Percentiles rank a stretch among this genome's conserved stretches.
phyloP scores from a whole-genome alignment of 2,888 invertebrate genomes.

The Epinotia demarniana region DNA sequence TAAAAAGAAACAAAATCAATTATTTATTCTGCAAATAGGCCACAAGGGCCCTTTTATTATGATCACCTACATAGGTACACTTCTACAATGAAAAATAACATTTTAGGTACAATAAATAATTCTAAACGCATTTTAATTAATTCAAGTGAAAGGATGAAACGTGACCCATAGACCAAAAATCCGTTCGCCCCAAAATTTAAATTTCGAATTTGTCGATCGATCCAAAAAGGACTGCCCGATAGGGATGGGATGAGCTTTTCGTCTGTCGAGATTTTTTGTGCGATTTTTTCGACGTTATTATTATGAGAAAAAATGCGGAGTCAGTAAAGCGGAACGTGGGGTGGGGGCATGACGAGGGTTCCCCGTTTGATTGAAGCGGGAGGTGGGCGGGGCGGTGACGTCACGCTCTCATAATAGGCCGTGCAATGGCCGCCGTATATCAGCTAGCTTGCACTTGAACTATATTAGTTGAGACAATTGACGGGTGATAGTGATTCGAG shows the following conservation, averaged over 20 bases:
- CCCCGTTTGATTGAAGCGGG: slow-evolving; percentile 83
- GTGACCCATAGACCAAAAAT: slow-evolving; percentile 10
- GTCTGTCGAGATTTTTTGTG: slow-evolving; percentile 83
- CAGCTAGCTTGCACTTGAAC: slow-evolving; percentile 75
- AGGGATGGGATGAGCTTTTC: slow-evolving; percentile 76
- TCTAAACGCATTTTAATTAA: neutral
- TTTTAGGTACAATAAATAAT: neutral
- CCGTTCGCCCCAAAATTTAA: slow-evolving; percentile 58
- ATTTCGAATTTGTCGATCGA: slow-evolving; percentile 66
- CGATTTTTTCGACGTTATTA: slow-evolving; percentile 84
- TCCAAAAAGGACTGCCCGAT: slow-evolving; percentile 69
- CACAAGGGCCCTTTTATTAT: no score
- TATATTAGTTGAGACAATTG: slow-evolving; percentile 60
- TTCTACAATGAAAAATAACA: neutral
- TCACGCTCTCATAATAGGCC: slow-evolving; percentile 84
- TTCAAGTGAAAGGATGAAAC: neutral
- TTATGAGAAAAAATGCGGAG: slow-evolving; percentile 84
- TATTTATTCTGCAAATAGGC: no score
- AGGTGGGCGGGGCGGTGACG: slow-evolving; percentile 84
- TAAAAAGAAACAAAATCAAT: no score
- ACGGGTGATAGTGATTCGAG: slow-evolving; percentile 42
- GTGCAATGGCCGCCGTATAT: slow-evolving; percentile 84
- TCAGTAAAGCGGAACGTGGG: slow-evolving; percentile 83
- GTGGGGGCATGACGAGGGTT: slow-evolving; percentile 84
- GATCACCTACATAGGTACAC: neutral